phyloP scores from a whole-genome alignment of 2,888 invertebrate species.

The Octonoba sinensis region DNA sequence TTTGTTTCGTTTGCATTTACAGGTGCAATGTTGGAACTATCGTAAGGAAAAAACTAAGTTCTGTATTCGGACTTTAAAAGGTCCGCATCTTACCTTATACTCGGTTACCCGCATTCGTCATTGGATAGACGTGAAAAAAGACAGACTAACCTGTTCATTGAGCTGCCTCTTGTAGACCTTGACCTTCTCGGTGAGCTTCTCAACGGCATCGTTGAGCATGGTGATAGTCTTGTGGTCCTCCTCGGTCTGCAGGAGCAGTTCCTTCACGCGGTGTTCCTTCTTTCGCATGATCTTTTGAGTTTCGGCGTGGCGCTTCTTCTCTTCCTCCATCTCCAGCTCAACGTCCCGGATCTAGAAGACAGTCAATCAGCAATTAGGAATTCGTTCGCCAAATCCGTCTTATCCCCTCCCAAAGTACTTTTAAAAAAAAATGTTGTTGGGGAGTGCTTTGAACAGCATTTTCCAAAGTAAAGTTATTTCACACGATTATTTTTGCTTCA shows the following conservation, averaged over 20 bases:
- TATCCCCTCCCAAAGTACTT: background rate
- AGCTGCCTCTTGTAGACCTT: conserved; percentile 96
- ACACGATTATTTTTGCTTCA: background rate
- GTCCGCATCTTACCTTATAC: too few relatives aligned
- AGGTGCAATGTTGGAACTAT: too few relatives aligned
- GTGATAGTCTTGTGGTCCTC: conserved; percentile 96
- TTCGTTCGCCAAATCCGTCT: too few relatives aligned
- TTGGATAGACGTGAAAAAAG: background rate
- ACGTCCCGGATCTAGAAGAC: conserved; percentile 82
- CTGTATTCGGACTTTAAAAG: too few relatives aligned
- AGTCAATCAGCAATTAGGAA: background rate
- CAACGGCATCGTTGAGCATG: conserved; percentile 83
- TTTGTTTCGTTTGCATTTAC: too few relatives aligned
- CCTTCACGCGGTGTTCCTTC: conserved; percentile 97
- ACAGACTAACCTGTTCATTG: conserved; percentile 82
- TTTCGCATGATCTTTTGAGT: conserved; percentile 97
- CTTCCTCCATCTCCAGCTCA: conserved; percentile 94
- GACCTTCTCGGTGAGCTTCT: conserved; percentile 88
- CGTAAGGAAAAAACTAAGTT: too few relatives aligned
- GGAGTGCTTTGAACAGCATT: background rate
- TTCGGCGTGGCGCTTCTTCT: conserved; percentile 96
- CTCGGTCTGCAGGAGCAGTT: conserved; percentile 93
- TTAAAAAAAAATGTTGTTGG: background rate
- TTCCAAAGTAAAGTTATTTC: background rate
- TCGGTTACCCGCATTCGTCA: too few relatives aligned